A percentile compares a stretch with the other conserved stretches of the same genome.
phyloP scores from a whole-genome alignment of 2,888 invertebrate genomes.

The Philaethria dido region DNA sequence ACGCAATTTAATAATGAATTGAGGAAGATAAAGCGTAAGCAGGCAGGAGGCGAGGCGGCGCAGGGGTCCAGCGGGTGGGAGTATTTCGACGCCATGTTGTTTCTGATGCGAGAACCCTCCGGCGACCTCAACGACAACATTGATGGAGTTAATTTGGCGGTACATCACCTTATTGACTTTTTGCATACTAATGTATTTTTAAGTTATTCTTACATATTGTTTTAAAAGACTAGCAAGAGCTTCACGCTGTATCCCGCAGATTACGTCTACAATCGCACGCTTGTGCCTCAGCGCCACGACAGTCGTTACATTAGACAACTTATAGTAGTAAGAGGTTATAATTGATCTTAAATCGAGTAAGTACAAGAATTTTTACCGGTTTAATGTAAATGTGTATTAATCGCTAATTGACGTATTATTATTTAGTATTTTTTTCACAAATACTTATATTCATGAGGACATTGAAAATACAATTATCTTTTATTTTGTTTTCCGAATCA shows the following conservation, averaged over 20 bases:
- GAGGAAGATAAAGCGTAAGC: slow-evolving; percentile 70
- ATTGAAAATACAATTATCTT: too few species aligned
- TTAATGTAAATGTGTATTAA: too few species aligned
- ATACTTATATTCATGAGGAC: too few species aligned
- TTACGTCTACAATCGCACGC: too few species aligned
- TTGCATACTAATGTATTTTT: slow-evolving; percentile 14
- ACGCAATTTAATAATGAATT: slow-evolving; percentile 75
- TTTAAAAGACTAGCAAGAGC: not conserved
- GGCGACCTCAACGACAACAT: slow-evolving; percentile 58
- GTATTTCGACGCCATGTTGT: slow-evolving; percentile 72
- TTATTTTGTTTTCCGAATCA: too few species aligned
- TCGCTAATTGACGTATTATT: too few species aligned
- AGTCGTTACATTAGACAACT: too few species aligned
- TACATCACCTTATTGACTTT: slow-evolving; percentile 48
- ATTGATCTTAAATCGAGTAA: not conserved
- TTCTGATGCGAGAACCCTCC: slow-evolving; percentile 59
- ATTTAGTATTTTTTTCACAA: too few species aligned
- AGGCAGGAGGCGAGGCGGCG: slow-evolving; percentile 47
- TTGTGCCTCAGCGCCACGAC: too few species aligned
- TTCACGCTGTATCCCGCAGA: not conserved
- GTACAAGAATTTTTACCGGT: too few species aligned
- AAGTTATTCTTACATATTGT: not conserved
- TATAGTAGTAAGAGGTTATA: too few species aligned
- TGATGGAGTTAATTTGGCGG: slow-evolving; percentile 72
- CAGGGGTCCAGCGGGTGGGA: slow-evolving; percentile 69